Conservation (phyloP, 2,113 vertebrate species). For the Platysteira castanea region DNA sequence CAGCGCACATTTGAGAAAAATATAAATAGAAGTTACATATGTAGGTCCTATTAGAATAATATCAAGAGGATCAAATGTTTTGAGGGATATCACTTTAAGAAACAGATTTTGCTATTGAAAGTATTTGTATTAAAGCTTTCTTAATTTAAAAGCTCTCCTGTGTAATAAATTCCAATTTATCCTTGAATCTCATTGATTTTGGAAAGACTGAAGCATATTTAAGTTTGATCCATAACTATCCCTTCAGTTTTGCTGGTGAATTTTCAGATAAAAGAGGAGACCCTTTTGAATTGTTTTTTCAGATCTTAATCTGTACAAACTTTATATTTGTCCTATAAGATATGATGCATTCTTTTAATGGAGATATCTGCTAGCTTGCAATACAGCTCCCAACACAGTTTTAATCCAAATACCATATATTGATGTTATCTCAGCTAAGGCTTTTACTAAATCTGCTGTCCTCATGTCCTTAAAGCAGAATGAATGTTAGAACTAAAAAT, state of each 20-base stretch:
- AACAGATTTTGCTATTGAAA: neutral
- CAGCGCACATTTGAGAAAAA: neutral
- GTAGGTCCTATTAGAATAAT: neutral
- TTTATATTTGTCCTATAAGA: neutral
- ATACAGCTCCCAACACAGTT: neutral
- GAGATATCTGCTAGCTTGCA: neutral
- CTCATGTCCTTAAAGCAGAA: neutral
- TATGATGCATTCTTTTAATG: neutral
- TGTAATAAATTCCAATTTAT: neutral
- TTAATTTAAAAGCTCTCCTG: neutral
- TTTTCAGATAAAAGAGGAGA: neutral
- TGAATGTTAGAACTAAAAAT: conserved; percentile 47
- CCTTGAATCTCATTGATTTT: neutral
- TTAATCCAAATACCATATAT: neutral
- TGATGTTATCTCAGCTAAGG: neutral
- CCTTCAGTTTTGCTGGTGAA: neutral
- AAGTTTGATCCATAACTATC: neutral
- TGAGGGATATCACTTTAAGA: neutral
- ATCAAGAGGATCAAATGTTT: neutral
- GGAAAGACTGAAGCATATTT: neutral
- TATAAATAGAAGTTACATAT: neutral
- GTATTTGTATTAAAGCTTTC: neutral
- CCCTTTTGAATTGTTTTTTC: neutral
- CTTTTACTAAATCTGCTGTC: neutral
- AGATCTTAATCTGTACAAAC: neutral